Percentiles rank a stretch among this genome's conserved stretches.
phyloP scores from a whole-genome alignment of 2,113 vertebrate species.

The Ctenodactylus gundi region DNA sequence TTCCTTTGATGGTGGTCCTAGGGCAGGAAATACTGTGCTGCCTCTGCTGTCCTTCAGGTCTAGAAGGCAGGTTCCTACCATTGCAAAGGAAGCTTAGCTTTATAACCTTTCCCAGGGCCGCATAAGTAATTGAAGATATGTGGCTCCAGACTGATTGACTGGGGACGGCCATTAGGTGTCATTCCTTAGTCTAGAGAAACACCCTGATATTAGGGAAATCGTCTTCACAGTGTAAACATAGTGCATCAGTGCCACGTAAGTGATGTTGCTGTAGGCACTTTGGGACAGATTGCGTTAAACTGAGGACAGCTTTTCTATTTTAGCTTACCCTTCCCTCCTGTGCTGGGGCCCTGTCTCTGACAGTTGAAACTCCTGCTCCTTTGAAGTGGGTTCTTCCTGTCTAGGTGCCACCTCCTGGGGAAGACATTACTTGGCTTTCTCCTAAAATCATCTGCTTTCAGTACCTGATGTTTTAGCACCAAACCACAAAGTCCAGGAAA shows the following conservation, averaged over 20 bases:
- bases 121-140: background rate
- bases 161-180: background rate
- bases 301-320: background rate
- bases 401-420: background rate
- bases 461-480: background rate
- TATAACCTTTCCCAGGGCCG: background rate
- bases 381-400: background rate
- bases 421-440: no score
- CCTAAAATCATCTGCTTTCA: background rate
- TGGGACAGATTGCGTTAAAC: background rate
- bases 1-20: background rate
- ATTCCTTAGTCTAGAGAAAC: background rate
- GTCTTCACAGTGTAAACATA: background rate
- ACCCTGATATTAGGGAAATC: background rate
- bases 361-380: background rate
- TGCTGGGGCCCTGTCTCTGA: background rate
- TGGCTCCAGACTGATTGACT: background rate
- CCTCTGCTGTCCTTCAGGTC: background rate
- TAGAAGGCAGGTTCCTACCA: background rate
- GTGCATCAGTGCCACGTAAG: background rate
- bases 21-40: background rate
- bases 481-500: background rate
- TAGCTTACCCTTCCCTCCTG: background rate
- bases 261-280: accelerated
- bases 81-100: background rate